A percentile compares a stretch with the other conserved stretches of the same genome.
These are phyloP conservation scores for Trichopoda pennipes DNA, from an alignment of 2,888 invertebrate genomes.

Conservation along the genomic window DNA sequence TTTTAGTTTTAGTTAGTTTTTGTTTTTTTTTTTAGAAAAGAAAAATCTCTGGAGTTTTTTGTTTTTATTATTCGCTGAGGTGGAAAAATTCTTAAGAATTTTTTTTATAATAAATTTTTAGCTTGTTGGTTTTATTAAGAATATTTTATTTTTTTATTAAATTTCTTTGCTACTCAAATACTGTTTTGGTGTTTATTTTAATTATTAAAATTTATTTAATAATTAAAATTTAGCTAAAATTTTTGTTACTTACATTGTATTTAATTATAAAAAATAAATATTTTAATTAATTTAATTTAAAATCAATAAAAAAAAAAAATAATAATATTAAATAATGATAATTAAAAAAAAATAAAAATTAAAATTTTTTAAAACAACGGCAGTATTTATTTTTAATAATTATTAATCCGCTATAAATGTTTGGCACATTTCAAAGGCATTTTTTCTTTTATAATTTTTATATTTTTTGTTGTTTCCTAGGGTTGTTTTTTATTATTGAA, in stretches of 20 bases:
- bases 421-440: constrained; percentile 68
- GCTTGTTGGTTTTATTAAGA: constrained; percentile 36
- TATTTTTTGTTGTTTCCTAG: constrained; percentile 24
- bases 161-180: constrained; percentile 54
- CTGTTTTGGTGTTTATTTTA: constrained; percentile 66
- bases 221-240: constrained; percentile 56
- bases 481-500: constrained; percentile 2
- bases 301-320: constrained; percentile 9
- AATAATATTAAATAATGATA: constrained; percentile 2
- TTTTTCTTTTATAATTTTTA: constrained; percentile 21
- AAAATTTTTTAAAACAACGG: constrained; percentile 24
- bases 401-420: constrained; percentile 58
- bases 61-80: constrained; percentile 64
- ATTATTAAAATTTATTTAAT: constrained; percentile 29
- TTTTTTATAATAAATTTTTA: constrained; percentile 18
- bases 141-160: constrained; percentile 22
- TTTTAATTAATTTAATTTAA: too few relatives aligned
- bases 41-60: constrained; percentile 48
- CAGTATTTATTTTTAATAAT: constrained; percentile 38
- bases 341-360: neutral
- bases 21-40: constrained; percentile 43
- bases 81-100: constrained; percentile 65
- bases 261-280: constrained; percentile 15
- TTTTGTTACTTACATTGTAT: constrained; percentile 30
- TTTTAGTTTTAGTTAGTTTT: constrained; percentile 16